phyloP scores from a whole-genome alignment of 2,797 vertebrate genomes.

The Hirundo rustica region DNA sequence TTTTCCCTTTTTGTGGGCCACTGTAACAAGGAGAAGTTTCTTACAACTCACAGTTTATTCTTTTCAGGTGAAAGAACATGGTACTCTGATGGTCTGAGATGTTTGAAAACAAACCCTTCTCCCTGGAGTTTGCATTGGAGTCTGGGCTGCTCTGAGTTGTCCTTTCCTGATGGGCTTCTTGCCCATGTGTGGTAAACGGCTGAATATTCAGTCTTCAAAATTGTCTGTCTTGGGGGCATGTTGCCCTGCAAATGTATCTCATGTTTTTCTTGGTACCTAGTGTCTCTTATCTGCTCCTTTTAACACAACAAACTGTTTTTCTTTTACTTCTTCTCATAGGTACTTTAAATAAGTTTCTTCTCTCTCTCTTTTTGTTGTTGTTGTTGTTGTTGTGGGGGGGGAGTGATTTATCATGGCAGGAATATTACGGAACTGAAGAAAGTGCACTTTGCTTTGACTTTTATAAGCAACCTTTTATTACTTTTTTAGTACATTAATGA shows the following conservation, averaged over 20 bases:
- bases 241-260: neutral
- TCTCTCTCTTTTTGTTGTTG: neutral
- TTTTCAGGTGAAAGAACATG: neutral
- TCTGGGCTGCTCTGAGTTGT: neutral
- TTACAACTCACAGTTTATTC: neutral
- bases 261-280: neutral
- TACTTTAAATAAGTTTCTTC: neutral
- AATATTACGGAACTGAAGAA: neutral
- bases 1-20: neutral
- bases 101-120: neutral
- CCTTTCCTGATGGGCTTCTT: neutral
- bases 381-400: accelerated
- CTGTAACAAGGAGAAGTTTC: neutral
- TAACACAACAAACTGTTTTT: neutral
- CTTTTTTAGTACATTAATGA: neutral
- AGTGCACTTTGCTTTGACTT: neutral
- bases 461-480: neutral
- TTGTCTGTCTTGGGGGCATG: neutral
- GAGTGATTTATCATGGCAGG: neutral
- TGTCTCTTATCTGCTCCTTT: neutral
- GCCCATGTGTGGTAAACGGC: neutral
- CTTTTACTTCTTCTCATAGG: neutral
- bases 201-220: neutral
- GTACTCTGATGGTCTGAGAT: neutral
- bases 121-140: neutral